Percentiles rank a stretch among this genome's conserved stretches.
phyloP scores from a whole-genome alignment of 2,797 vertebrate genomes.

The Coreius guichenoti region DNA sequence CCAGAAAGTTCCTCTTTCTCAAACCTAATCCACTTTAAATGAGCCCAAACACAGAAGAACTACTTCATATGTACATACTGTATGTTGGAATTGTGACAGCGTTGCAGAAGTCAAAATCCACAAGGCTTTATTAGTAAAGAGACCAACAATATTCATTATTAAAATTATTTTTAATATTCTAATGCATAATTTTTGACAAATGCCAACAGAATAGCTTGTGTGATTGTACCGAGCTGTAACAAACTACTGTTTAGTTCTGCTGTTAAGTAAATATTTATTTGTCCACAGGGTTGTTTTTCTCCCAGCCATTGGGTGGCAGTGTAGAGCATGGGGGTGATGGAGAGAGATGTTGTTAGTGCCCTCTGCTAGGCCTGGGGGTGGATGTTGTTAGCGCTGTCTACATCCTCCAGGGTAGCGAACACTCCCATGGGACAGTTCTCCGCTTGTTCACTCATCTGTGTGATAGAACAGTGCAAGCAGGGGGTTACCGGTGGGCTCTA shows the following conservation, averaged over 20 bases:
- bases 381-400: conserved; percentile 40
- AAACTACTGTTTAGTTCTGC: not conserved
- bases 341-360: conserved; percentile 27
- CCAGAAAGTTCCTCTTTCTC: conserved; percentile 76
- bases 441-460: conserved; percentile 56
- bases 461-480: conserved; percentile 26
- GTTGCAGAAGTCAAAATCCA: not conserved
- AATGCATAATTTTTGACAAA: conserved; percentile 9
- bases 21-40: conserved; percentile 76
- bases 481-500: conserved; percentile 27
- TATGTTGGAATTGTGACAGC: conserved; percentile 56
- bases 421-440: conserved; percentile 56
- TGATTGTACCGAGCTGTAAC: not conserved
- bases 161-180: not conserved
- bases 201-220: not conserved
- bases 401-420: conserved; percentile 36
- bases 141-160: conserved; percentile 20
- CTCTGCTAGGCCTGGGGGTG: conserved; percentile 29
- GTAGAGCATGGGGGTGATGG: conserved; percentile 33
- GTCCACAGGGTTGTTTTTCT: conserved; percentile 18
- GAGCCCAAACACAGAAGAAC: conserved; percentile 64
- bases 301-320: conserved; percentile 55
- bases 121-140: not conserved
- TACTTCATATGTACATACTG: conserved; percentile 63
- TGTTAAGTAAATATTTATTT: not conserved